A percentile compares a stretch with the other conserved stretches of the same genome.
phyloP scores from a whole-genome alignment of 2,888 invertebrate genomes.

The Scaptomyza reducta region DNA sequence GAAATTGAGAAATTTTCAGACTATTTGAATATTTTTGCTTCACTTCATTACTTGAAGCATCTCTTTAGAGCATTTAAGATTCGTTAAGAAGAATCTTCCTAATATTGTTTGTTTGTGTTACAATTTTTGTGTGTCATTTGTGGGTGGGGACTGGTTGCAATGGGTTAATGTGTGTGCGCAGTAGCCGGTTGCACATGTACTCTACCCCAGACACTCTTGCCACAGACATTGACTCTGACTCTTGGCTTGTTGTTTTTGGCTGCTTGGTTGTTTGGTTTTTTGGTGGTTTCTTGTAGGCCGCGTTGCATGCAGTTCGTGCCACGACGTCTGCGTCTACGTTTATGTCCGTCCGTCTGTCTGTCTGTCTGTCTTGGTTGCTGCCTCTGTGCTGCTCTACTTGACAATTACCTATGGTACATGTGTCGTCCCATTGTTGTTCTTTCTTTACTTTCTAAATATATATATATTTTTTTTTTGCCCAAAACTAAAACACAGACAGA shows the following conservation, averaged over 20 bases:
- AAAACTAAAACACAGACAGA: slow-evolving; percentile 61
- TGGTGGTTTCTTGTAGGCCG: slow-evolving; percentile 18
- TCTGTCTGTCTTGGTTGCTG: slow-evolving; percentile 14
- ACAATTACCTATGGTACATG: slow-evolving; percentile 76
- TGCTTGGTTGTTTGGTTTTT: slow-evolving; percentile 18
- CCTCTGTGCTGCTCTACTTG: slow-evolving; percentile 71
- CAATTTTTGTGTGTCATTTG: slow-evolving; percentile 78
- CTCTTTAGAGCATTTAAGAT: neutral
- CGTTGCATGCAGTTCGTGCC: slow-evolving; percentile 66
- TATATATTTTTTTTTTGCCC: slow-evolving; percentile 37
- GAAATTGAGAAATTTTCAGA: no score
- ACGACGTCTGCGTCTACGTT: slow-evolving; percentile 49
- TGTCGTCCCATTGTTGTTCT: slow-evolving; percentile 68
- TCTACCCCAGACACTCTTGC: slow-evolving; percentile 23
- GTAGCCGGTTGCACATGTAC: slow-evolving; percentile 36
- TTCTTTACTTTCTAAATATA: slow-evolving; percentile 79
- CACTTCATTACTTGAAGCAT: no score
- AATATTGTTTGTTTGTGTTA: slow-evolving; percentile 58
- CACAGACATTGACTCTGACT: slow-evolving; percentile 12
- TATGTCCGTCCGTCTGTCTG: no score
- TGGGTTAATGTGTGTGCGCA: slow-evolving; percentile 65
- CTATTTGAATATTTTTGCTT: no score
- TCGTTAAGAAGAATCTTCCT: neutral
- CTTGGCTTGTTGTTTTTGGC: slow-evolving; percentile 22
- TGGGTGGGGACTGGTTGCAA: slow-evolving; percentile 51